A percentile compares a stretch with the other conserved stretches of the same genome.
phyloP scores from a whole-genome alignment of 2,797 vertebrate genomes.

The Lacerta viridis region DNA sequence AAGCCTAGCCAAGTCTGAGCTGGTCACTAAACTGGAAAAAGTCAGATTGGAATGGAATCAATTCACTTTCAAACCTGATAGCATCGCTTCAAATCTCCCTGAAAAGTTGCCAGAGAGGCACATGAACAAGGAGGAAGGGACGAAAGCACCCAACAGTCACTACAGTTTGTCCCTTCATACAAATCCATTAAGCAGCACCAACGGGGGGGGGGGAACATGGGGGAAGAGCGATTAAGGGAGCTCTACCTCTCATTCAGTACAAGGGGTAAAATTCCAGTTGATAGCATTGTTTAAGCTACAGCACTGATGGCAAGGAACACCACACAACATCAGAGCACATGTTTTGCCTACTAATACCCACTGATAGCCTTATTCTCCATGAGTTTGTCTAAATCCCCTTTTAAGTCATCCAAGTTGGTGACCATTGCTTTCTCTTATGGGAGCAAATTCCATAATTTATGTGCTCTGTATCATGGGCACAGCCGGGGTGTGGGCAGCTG shows the following conservation, averaged over 20 bases:
- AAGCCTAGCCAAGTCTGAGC: slow-evolving; percentile 5
- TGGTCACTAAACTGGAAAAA: slow-evolving; percentile 2
- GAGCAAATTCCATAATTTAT: too few species aligned
- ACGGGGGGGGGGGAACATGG: too few species aligned
- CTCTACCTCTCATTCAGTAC: background rate
- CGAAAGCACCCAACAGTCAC: background rate
- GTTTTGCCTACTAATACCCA: background rate
- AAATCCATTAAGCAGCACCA: background rate
- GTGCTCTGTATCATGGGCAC: too few species aligned
- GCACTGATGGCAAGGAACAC: background rate
- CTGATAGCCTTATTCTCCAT: too few species aligned
- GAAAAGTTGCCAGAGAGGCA: background rate
- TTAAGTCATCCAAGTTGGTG: too few species aligned
- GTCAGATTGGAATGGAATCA: background rate
- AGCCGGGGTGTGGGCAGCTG: too few species aligned
- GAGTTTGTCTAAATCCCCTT: too few species aligned
- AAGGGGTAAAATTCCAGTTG: background rate
- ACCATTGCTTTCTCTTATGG: too few species aligned
- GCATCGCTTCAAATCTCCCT: background rate
- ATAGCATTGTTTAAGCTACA: background rate
- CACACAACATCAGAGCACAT: background rate
- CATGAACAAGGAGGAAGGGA: background rate
- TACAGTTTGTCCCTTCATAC: background rate
- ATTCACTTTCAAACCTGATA: background rate
- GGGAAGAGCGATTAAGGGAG: background rate